Percentiles rank a stretch among this genome's conserved stretches.
Conservation (phyloP, 1,140 invertebrate genomes). For the Radopholus similis region DNA sequence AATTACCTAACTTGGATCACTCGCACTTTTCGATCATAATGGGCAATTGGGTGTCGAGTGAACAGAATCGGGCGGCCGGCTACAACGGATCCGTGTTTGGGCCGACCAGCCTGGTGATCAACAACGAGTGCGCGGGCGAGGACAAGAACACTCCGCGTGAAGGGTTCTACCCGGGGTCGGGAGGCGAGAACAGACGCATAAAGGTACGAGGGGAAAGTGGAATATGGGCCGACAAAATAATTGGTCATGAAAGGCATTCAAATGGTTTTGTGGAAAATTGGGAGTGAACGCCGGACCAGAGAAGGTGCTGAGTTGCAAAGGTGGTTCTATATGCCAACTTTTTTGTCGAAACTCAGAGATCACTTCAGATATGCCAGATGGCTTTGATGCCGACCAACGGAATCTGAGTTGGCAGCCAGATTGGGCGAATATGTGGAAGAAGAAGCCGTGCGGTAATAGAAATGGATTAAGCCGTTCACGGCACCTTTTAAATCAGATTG, state of each 20-base stretch:
- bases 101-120: slow-evolving; percentile 56
- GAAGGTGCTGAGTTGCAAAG: slow-evolving; percentile 50
- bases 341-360: slow-evolving; percentile 20
- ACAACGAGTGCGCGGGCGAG: slow-evolving; percentile 58
- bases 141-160: slow-evolving; percentile 22
- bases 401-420: slow-evolving; percentile 21
- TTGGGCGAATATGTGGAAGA: slow-evolving; percentile 51
- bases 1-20: background rate
- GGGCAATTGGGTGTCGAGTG: slow-evolving; percentile 46
- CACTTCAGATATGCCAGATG: slow-evolving; percentile 35
- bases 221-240: slow-evolving; percentile 41
- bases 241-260: slow-evolving; percentile 53
- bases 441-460: slow-evolving; percentile 45
- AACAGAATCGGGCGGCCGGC: slow-evolving; percentile 44
- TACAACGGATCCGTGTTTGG: slow-evolving; percentile 54
- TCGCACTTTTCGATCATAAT: background rate
- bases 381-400: slow-evolving; percentile 31
- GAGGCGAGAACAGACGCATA: slow-evolving; percentile 53
- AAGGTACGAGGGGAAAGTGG: slow-evolving; percentile 46
- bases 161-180: slow-evolving; percentile 39
- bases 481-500: slow-evolving; percentile 22
- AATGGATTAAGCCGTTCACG: background rate
- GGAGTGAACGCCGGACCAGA: slow-evolving; percentile 45
- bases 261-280: slow-evolving; percentile 57
- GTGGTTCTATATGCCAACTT: slow-evolving; percentile 23